Conservation (phyloP, 1,140 invertebrate species). For the Magallana angulata region DNA sequence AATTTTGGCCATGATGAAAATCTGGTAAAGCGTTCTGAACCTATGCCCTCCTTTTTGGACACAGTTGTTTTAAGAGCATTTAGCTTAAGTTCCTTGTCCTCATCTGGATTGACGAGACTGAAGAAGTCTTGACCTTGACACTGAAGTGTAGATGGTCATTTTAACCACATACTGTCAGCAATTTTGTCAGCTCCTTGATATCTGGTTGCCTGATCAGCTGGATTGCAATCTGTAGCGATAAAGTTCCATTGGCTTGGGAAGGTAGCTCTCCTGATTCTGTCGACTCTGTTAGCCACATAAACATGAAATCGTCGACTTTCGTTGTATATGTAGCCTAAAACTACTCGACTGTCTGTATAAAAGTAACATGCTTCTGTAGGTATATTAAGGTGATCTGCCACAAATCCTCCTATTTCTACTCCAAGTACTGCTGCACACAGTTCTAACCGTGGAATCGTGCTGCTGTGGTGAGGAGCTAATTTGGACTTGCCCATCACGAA, state of each 20-base stretch:
- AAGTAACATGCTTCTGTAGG: not conserved
- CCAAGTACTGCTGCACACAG: conserved; percentile 59
- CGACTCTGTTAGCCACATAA: conserved; percentile 54
- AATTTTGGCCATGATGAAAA: conserved; percentile 11
- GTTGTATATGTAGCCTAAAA: conserved; percentile 59
- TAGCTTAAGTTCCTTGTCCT: conserved; percentile 16
- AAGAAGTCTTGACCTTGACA: not conserved
- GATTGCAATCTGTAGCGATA: conserved; percentile 36
- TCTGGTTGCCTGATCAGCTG: conserved; percentile 42
- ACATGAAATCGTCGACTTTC: conserved; percentile 46
- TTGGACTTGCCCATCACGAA: conserved; percentile 57
- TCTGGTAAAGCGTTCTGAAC: not conserved
- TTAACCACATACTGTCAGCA: not conserved
- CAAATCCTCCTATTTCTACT: conserved; percentile 8
- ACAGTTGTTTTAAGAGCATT: no score
- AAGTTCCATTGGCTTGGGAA: conserved; percentile 48
- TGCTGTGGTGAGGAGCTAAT: conserved; percentile 48
- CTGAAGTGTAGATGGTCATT: not conserved
- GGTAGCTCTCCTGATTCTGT: conserved; percentile 33
- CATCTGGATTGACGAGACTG: not conserved
- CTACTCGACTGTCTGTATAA: conserved; percentile 60
- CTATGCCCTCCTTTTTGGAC: not conserved
- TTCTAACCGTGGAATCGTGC: conserved; percentile 56
- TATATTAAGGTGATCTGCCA: conserved; percentile 39
- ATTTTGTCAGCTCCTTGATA: not conserved